Evolutionary conservation across 2,888 invertebrate genomes (phyloP).

Genomic region (Lathronympha strigana): DNA sequence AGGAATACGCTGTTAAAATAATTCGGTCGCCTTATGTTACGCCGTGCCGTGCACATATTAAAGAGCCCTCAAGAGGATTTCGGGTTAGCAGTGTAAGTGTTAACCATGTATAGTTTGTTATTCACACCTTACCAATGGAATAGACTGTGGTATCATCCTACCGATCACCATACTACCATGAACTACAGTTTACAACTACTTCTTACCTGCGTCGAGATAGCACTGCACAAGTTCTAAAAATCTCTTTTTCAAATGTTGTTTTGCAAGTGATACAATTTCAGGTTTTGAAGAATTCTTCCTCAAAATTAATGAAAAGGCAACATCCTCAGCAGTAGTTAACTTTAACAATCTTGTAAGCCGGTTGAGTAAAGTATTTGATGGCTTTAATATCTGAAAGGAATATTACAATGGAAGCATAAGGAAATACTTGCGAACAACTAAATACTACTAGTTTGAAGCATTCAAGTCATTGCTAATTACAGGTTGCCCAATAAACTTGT

Average conservation of each 20-base stretch:
- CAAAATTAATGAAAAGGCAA: conserved; percentile 94
- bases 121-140: not conserved
- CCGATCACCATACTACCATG: conserved; percentile 7
- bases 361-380: conserved; percentile 91
- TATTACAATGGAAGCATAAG: conserved; percentile 46
- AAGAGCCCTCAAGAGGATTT: too few species aligned
- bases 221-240: conserved; percentile 93
- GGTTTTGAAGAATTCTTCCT: conserved; percentile 90
- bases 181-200: conserved; percentile 17
- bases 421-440: conserved; percentile 23
- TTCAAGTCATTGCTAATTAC: conserved; percentile 24
- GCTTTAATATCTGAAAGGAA: conserved; percentile 88
- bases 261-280: conserved; percentile 89
- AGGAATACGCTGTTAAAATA: too few species aligned
- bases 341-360: conserved; percentile 94
- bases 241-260: conserved; percentile 91
- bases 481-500: conserved; percentile 35
- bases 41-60: too few species aligned
- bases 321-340: conserved; percentile 95
- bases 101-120: too few species aligned
- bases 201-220: conserved; percentile 91
- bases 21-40: too few species aligned
- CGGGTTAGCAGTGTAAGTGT: too few species aligned
- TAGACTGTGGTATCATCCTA: not conserved
- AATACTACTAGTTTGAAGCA: conserved; percentile 23